Evolutionary conservation across 2,888 invertebrate genomes (phyloP).

Genomic region (Eristalinus sepulchralis): DNA sequence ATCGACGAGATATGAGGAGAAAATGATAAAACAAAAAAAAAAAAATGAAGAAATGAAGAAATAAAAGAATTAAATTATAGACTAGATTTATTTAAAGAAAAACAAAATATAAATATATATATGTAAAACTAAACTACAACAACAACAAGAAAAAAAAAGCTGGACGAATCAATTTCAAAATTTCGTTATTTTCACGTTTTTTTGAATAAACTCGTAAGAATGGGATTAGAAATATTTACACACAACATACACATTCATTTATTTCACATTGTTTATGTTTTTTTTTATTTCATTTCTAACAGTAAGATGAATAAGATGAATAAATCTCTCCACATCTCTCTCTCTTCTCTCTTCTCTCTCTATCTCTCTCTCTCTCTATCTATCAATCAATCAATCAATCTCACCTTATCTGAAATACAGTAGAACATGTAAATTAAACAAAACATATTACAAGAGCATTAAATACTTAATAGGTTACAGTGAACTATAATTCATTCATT

Average conservation of each 20-base stretch:
- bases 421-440: constrained; percentile 10
- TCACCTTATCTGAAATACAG: neutral
- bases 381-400: neutral
- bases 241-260: neutral
- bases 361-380: no score
- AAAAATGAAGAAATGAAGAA: constrained; percentile 19
- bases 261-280: neutral
- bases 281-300: neutral
- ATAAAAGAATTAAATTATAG: constrained; percentile 14
- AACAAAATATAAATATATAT: neutral
- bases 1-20: constrained; percentile 72
- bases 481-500: constrained; percentile 27
- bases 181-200: constrained; percentile 7
- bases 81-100: constrained; percentile 12
- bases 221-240: neutral
- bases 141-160: neutral
- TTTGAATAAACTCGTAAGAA: neutral
- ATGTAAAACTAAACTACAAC: constrained; percentile 7
- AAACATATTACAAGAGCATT: constrained; percentile 25
- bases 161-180: constrained; percentile 45
- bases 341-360: no score
- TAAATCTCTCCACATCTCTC: neutral
- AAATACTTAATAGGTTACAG: constrained; percentile 54
- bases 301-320: neutral
- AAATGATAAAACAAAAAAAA: constrained; percentile 72